Conservation (phyloP, 2,797 vertebrate species). For the Leptodactylus fallax region DNA sequence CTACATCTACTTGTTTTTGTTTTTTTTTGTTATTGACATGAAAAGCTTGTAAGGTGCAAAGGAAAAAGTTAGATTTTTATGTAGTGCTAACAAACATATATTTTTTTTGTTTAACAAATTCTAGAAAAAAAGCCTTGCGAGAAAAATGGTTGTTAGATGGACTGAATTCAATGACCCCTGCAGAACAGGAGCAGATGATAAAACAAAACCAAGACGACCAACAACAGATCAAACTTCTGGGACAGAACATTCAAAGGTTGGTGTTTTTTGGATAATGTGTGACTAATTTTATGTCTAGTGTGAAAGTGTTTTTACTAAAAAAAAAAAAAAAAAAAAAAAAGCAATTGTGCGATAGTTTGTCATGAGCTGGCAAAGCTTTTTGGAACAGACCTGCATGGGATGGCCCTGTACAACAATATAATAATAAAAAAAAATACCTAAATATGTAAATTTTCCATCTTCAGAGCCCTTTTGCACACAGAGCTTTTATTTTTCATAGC, state of each 20-base stretch:
- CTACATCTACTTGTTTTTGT: too few species aligned
- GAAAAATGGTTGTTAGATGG: slow-evolving; percentile 98
- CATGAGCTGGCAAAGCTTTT: too few species aligned
- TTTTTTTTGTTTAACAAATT: background rate
- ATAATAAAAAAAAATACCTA: background rate
- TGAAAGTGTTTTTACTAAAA: too few species aligned
- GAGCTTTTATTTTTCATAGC: background rate
- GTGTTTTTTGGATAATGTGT: background rate
- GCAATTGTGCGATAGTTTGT: too few species aligned
- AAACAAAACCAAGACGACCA: slow-evolving; percentile 86
- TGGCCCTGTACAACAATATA: too few species aligned
- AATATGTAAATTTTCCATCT: background rate
- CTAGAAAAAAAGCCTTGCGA: slow-evolving; percentile 91
- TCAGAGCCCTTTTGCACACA: background rate
- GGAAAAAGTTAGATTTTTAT: background rate
- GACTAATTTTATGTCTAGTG: too few species aligned
- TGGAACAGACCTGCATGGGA: too few species aligned
- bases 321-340: too few species aligned
- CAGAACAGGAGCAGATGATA: slow-evolving; percentile 88
- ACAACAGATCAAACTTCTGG: slow-evolving; percentile 80
- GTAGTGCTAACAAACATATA: background rate
- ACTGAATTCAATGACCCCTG: slow-evolving; percentile 81
- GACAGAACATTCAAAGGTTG: slow-evolving; percentile 88
- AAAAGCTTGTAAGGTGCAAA: too few species aligned
- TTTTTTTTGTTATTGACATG: too few species aligned